phyloP scores from a whole-genome alignment of 2,888 invertebrate genomes.

The Linnaemya tessellans region DNA sequence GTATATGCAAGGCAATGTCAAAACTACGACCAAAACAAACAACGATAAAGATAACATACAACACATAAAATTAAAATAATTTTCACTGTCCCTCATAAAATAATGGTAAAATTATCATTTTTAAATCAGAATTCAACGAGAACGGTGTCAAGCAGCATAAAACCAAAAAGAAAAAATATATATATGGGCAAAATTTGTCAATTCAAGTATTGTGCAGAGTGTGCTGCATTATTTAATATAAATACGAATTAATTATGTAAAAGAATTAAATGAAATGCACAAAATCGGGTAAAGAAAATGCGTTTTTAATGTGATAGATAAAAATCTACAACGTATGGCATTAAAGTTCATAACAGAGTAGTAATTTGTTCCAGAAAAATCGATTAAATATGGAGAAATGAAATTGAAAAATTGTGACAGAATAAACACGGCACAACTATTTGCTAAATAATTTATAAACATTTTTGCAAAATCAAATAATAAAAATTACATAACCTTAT shows the following conservation, averaged over 20 bases:
- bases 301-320: slow-evolving; percentile 18
- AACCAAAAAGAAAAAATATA: slow-evolving; percentile 6
- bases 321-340: slow-evolving; percentile 13
- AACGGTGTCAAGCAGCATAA: slow-evolving; percentile 45
- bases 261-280: slow-evolving; percentile 31
- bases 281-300: neutral
- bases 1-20: slow-evolving; percentile 6
- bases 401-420: neutral
- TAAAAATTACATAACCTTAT: slow-evolving; percentile 63
- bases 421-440: neutral
- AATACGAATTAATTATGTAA: slow-evolving; percentile 38
- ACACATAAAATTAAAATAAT: slow-evolving; percentile 31
- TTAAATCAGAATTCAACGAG: slow-evolving; percentile 50
- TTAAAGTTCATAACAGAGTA: neutral
- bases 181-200: slow-evolving; percentile 8
- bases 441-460: neutral
- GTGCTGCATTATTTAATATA: slow-evolving; percentile 37
- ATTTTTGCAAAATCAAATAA: slow-evolving; percentile 43
- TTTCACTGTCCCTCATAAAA: slow-evolving; percentile 53
- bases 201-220: neutral
- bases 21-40: slow-evolving; percentile 65
- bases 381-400: slow-evolving; percentile 42
- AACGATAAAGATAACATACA: slow-evolving; percentile 39
- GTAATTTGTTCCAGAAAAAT: slow-evolving; percentile 57
- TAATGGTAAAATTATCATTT: slow-evolving; percentile 58